Conservation (phyloP, 2,797 vertebrate species). For the Dallia pectoralis region DNA sequence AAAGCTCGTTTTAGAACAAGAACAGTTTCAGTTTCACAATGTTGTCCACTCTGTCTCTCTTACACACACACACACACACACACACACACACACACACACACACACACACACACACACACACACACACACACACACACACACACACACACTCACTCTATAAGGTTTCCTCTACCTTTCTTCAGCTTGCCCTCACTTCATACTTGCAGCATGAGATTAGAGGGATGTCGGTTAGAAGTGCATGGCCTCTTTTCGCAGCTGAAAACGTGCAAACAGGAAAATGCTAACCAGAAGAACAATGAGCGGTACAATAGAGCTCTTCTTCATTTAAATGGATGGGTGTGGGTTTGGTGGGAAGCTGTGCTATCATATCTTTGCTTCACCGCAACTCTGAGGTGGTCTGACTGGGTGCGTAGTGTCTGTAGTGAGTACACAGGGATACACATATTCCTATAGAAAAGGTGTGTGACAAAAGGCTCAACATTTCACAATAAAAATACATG, state of each 20-base stretch:
- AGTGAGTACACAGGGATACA: constrained; percentile 1
- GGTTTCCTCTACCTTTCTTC: constrained; percentile 23
- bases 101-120: neutral
- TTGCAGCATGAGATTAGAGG: neutral
- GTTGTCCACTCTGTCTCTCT: neutral
- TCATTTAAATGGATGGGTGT: constrained; percentile 26
- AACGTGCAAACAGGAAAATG: neutral
- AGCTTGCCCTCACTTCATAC: constrained; percentile 19
- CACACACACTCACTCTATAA: neutral
- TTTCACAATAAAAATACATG: too few species aligned
- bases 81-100: neutral
- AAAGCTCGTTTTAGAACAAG: neutral
- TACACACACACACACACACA: too few species aligned
- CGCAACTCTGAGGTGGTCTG: constrained; percentile 34
- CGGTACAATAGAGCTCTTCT: neutral
- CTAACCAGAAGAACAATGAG: neutral
- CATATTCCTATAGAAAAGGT: neutral
- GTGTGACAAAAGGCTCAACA: too few species aligned
- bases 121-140: neutral
- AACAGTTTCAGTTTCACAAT: neutral
- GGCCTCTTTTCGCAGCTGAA: constrained; percentile 3
- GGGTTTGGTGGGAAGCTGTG: constrained; percentile 45
- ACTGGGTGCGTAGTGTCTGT: neutral
- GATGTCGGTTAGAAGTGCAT: neutral
- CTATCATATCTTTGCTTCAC: constrained; percentile 41